A percentile compares a stretch with the other conserved stretches of the same genome.
These are phyloP conservation scores for Vimba vimba DNA, from an alignment of 2,113 vertebrate genomes.

Conservation along the genomic window DNA sequence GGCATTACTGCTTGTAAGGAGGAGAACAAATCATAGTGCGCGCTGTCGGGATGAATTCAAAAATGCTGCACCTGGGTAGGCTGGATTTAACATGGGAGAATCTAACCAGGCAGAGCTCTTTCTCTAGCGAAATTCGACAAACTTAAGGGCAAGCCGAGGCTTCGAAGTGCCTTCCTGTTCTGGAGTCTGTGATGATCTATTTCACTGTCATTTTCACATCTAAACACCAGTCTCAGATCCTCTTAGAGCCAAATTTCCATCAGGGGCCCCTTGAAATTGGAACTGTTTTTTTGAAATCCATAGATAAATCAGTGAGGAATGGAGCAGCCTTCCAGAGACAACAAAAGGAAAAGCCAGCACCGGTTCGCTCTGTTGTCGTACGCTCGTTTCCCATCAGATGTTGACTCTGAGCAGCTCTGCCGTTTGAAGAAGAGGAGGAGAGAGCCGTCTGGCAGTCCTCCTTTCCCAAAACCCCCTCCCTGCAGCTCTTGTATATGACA, in stretches of 20 bases:
- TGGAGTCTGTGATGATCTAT: conserved; percentile 3
- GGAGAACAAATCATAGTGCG: conserved; percentile 49
- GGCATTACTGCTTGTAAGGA: conserved; percentile 21
- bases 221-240: conserved; percentile 33
- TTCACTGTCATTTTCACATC: conserved; percentile 34
- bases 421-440: conserved; percentile 38
- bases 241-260: conserved; percentile 45
- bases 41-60: conserved; percentile 50
- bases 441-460: conserved; percentile 38
- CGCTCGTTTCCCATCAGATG: conserved; percentile 50
- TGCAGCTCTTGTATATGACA: conserved; percentile 21
- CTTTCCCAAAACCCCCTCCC: conserved; percentile 11
- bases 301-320: conserved; percentile 51
- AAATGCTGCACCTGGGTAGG: conserved; percentile 53
- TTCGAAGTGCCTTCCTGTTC: conserved; percentile 40
- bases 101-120: background rate
- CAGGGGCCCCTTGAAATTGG: conserved; percentile 41
- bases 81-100: conserved; percentile 60
- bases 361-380: conserved; percentile 36
- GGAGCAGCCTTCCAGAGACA: conserved; percentile 43
- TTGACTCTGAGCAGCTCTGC: conserved; percentile 51
- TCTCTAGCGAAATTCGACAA: conserved; percentile 24
- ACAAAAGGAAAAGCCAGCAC: conserved; percentile 50
- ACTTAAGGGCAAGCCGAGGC: conserved; percentile 26
- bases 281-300: conserved; percentile 44